These are phyloP conservation scores for Drosophila sulfurigaster DNA, from an alignment of 1,140 invertebrate genomes.

Conservation along the genomic window DNA sequence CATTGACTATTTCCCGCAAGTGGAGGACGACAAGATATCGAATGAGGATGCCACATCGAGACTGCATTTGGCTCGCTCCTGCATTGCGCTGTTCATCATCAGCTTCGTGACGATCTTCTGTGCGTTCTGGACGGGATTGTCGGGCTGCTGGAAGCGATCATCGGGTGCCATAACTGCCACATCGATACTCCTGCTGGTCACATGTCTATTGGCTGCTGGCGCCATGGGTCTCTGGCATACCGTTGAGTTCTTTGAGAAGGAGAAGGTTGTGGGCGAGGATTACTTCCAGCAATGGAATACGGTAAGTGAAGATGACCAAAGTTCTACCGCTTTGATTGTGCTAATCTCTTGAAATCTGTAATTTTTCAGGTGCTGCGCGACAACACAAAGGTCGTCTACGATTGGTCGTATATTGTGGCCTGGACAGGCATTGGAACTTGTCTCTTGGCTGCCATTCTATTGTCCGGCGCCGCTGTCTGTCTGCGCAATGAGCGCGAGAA, in stretches of 20 bases:
- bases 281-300: conserved; percentile 96
- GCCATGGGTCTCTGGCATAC: conserved; percentile 98
- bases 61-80: conserved; percentile 94
- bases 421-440: conserved; percentile 97
- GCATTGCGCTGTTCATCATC: conserved; percentile 94
- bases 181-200: conserved; percentile 94
- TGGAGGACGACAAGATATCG: conserved; percentile 78
- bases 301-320: conserved; percentile 85
- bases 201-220: conserved; percentile 94
- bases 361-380: conserved; percentile 92
- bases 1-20: conserved; percentile 92
- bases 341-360: not conserved
- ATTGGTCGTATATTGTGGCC: conserved; percentile 97
- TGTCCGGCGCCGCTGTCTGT: conserved; percentile 96
- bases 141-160: conserved; percentile 95
- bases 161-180: conserved; percentile 97
- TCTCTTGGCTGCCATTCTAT: conserved; percentile 94
- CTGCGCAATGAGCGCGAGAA: conserved; percentile 95
- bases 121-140: conserved; percentile 96
- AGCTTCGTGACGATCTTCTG: conserved; percentile 95
- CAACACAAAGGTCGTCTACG: conserved; percentile 94
- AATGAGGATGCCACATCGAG: conserved; percentile 86
- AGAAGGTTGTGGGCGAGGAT: conserved; percentile 95
- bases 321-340: not conserved
- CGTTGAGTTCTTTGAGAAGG: conserved; percentile 97